A percentile compares a stretch with the other conserved stretches of the same genome.
phyloP scores from a whole-genome alignment of 2,888 invertebrate species.

The Elaeidobius kamerunicus region DNA sequence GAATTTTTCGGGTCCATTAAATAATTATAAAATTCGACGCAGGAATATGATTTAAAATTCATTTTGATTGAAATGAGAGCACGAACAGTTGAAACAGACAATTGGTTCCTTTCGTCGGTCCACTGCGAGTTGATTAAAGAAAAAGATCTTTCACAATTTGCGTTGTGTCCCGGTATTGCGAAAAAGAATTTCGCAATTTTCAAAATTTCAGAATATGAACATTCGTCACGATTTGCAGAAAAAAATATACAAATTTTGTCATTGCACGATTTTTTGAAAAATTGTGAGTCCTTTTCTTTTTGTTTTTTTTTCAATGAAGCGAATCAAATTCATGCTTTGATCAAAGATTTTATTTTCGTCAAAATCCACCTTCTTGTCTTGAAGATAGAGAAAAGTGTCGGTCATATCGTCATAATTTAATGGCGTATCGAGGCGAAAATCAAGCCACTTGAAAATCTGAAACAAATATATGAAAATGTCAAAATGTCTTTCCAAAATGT shows the following conservation, averaged over 20 bases:
- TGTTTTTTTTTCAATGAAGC: slow-evolving; percentile 10
- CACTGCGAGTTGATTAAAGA: not conserved
- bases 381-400: slow-evolving; percentile 7
- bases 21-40: too few species aligned
- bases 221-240: slow-evolving; percentile 1
- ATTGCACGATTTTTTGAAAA: slow-evolving; percentile 10
- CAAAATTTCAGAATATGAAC: slow-evolving; percentile 8
- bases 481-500: slow-evolving; percentile 19
- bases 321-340: slow-evolving; percentile 7
- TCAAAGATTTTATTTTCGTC: slow-evolving; percentile 19
- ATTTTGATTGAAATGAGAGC: too few species aligned
- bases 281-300: too few species aligned
- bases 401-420: too few species aligned
- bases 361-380: slow-evolving; percentile 14
- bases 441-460: too few species aligned
- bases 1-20: too few species aligned
- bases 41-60: too few species aligned
- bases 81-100: too few species aligned
- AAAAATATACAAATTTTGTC: too few species aligned
- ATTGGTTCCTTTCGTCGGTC: not conserved
- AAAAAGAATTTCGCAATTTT: slow-evolving; percentile 11
- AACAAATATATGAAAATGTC: too few species aligned
- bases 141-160: slow-evolving; percentile 5
- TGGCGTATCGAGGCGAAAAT: too few species aligned
- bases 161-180: slow-evolving; percentile 7